Percentiles rank a stretch among this genome's conserved stretches.
phyloP scores from a whole-genome alignment of 2,113 vertebrate genomes.

The Nothobranchius kuhntae region DNA sequence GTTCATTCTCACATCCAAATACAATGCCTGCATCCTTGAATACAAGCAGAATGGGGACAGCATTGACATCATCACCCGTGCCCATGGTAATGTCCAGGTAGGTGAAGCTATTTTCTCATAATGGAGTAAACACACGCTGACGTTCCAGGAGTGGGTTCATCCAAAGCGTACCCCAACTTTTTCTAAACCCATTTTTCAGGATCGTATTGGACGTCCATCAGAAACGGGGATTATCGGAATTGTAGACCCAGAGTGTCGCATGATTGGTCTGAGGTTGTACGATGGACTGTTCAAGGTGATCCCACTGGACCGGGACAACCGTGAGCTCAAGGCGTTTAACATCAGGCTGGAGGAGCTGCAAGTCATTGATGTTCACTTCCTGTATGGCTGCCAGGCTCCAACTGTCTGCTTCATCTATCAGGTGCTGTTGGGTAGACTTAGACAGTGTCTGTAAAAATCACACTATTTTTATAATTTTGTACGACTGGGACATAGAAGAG shows the following conservation, averaged over 20 bases:
- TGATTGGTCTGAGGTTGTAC: slow-evolving; percentile 96
- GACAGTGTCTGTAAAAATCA: too few relatives aligned
- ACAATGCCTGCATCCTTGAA: slow-evolving; percentile 97
- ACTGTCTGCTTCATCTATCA: slow-evolving; percentile 99
- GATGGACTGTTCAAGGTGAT: slow-evolving; percentile 98
- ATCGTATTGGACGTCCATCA: slow-evolving; percentile 95
- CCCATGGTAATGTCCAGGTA: slow-evolving; percentile 98
- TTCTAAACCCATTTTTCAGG: slow-evolving; percentile 73
- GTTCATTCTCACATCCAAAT: slow-evolving; percentile 97
- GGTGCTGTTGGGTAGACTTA: slow-evolving; percentile 68
- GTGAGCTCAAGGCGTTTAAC: slow-evolving; percentile 97
- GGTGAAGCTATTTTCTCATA: not conserved
- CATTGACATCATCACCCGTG: slow-evolving; percentile 96
- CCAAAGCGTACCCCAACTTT: not conserved
- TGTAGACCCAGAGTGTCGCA: slow-evolving; percentile 96
- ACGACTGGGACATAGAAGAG: not conserved
- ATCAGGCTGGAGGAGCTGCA: slow-evolving; percentile 97
- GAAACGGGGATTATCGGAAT: slow-evolving; percentile 98
- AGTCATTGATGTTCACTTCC: slow-evolving; percentile 97
- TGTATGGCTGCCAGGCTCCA: slow-evolving; percentile 94
- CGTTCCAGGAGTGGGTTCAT: not conserved
- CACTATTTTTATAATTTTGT: not conserved
- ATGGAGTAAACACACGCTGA: not conserved
- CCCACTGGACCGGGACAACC: slow-evolving; percentile 94
- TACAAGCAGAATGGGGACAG: slow-evolving; percentile 97